Base-by-base conservation (phyloP, 1,140 invertebrate species). In the Lethrus apterus region DNA sequence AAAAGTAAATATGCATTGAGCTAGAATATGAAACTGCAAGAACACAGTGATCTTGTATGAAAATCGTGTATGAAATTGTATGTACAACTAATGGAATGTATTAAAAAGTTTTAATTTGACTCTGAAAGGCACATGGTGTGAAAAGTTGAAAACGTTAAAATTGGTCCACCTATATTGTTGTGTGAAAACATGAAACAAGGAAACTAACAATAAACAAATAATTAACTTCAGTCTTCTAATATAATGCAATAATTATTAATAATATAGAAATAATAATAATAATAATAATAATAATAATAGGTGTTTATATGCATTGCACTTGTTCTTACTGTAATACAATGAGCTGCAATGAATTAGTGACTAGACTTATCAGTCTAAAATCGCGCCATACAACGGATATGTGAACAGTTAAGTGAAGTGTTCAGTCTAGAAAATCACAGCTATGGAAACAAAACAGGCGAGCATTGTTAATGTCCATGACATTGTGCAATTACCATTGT, bases 381-480 rank as follows among this genome's bases (percentile, higher is more conserved):
- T n/a, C n/a, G n/a, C n/a, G n/a, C n/a, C n/a, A n/a, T n/a, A n/a
- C n/a, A n/a, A n/a, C n/a, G n/a, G n/a, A n/a, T n/a, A n/a, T n/a
- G n/a, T n/a, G n/a, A n/a, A n/a, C n/a, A n/a, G n/a, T n/a, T n/a
- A n/a, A n/a, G n/a, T n/a, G n/a, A n/a, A 41, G 45, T 47, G 45
- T 35, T 59, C 58, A 60, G 58, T 60, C 58, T 60, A 60, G 50
- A 58, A 57, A 57, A 60, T 60, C 58, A 60, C 58, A 60, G 58
- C 58, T 60, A 60, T 58, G 58, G 56, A 55, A 44, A 49, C 34
- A 46, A 26, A 46, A 23, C 42, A 47, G 51, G 49, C 21, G 48
- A 48, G 35, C 49, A 42, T 35, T 51, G 15, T 15, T 46, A 34
- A 48, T 35, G 47, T 44, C 44, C 51, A 54, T 50, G 49, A 51